Conservation (phyloP, 2,888 invertebrate species). For the Scaptomyza tumidula region DNA sequence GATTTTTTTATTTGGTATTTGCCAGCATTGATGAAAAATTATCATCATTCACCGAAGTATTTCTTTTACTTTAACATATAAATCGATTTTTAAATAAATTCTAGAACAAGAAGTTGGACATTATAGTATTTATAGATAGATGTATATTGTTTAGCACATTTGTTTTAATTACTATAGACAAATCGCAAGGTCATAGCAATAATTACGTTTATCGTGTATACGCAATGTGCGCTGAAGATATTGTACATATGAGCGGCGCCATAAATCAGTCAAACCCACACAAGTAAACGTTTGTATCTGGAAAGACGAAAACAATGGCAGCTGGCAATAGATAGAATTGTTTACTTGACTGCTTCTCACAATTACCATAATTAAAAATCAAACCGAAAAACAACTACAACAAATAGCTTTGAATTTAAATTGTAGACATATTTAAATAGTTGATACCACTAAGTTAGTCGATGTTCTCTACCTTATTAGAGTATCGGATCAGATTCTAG, state of each 20-base stretch:
- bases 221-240: slow-evolving; percentile 32
- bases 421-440: background rate
- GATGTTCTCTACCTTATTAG: slow-evolving; percentile 16
- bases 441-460: background rate
- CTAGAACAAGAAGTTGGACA: background rate
- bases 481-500: slow-evolving; percentile 9
- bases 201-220: slow-evolving; percentile 38
- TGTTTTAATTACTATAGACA: slow-evolving; percentile 1
- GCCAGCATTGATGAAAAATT: slow-evolving; percentile 5
- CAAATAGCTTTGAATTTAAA: slow-evolving; percentile 23
- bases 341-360: slow-evolving; percentile 54
- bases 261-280: slow-evolving; percentile 46
- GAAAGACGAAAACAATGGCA: slow-evolving; percentile 39
- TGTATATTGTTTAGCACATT: background rate
- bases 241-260: slow-evolving; percentile 19
- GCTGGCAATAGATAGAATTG: slow-evolving; percentile 44
- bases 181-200: slow-evolving; percentile 21
- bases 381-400: slow-evolving; percentile 14
- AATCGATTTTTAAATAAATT: background rate
- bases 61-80: slow-evolving; percentile 1
- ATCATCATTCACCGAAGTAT: background rate
- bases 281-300: background rate
- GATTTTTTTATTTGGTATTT: background rate
- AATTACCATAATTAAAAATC: slow-evolving; percentile 61
- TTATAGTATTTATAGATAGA: background rate